Base-by-base conservation (phyloP, 2,113 vertebrate genomes). In the Rhinichthys klamathensis region DNA sequence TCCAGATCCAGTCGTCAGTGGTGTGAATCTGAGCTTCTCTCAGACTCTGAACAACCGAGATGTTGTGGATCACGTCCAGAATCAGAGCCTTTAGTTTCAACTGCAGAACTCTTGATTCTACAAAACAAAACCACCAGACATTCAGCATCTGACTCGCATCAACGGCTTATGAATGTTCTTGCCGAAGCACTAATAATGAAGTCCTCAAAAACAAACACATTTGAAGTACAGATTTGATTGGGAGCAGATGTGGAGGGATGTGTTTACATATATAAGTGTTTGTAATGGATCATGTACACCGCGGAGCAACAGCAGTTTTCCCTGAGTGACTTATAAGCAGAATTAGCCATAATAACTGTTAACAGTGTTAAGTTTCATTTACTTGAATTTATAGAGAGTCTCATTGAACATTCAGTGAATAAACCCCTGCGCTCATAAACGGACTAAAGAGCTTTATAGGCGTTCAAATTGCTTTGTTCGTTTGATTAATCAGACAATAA, bases 1-100 rank as follows among this genome's bases (percentile, higher is more conserved):
- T 97, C 98, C 98, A 99, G 87, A 91, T 89, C 98, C 98, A 99
- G 87, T 96, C 95, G 3, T 97, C 96, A 30, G 78, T 83, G 85
- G 41, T 93, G 82, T 90, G 91, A 86, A 97, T 92, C 46, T 96
- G 95, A 46, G 93, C 94, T 85, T 96, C 93, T 79, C 91, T 95
- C 76, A 99, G 92, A 44, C 97, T 95, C 90, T 96, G 97, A 85
- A 99, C 96, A 81, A 98, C 95, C 88, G 97, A 96, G 89, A 99
- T 97, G 91, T 98, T 97, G 91, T 99, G 98, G 92, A 99, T 96
- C 60, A 97, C 95, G 88, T 99, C 97, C 90, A 99, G 96, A 91
- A 99, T 97, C 80, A 99, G 93, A 54, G 97, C 96, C 93, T 99
- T 99, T 85, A 99, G 95, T 88, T 99, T 99, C 88, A 98, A 91